Base-by-base conservation (phyloP, 2,113 vertebrate genomes). In the Nothobranchius kuhntae region DNA sequence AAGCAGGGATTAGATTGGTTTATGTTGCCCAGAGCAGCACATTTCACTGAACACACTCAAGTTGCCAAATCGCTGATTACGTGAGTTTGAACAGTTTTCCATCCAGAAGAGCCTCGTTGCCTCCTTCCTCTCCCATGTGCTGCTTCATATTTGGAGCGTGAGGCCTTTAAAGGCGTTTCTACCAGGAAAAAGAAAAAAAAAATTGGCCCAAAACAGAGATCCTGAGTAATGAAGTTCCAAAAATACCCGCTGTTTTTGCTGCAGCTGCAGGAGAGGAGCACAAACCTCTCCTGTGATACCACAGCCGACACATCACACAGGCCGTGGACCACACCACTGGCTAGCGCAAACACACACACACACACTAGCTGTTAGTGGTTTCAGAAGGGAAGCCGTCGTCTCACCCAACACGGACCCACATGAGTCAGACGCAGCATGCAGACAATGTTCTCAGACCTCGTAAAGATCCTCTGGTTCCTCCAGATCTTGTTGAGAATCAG, bases 361-460 rank as follows among this genome's bases (percentile, higher is more conserved):
- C 30, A 81, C 85, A 83, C 76, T 73, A 84, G 80, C 86, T 86
- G 75, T 89, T 89, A 89, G 89, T 86, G 88, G 89, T 89, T 84
- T 61, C 68, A 61, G 71, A 78, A 69, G 73, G 80, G 85, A 85
- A 87, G 77, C 78, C 44, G 58, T 75, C 78, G 59, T 82, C 78
- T 87, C 87, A 86, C 83, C 86, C 86, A 86, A 11, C 76, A 4
- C 47, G 13, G 24, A 69, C 72, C 83, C 86, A 81, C 87, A 85
- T 78, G 80, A 89, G 75, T 85, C 74, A 76, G 65, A 36, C 15
- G 53, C 78, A 45, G 81, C 21, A 2, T 50, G 68, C 73, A 76
- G 82, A 89, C 81, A 79, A 83, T 78, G 65, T 65, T 44, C 45
- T 65, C 80, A 58, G 69, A 82, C 79, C 83, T 86, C 86, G 66